Base-by-base conservation (phyloP, 2,797 vertebrate species). In the Benthosema pterotum region DNA sequence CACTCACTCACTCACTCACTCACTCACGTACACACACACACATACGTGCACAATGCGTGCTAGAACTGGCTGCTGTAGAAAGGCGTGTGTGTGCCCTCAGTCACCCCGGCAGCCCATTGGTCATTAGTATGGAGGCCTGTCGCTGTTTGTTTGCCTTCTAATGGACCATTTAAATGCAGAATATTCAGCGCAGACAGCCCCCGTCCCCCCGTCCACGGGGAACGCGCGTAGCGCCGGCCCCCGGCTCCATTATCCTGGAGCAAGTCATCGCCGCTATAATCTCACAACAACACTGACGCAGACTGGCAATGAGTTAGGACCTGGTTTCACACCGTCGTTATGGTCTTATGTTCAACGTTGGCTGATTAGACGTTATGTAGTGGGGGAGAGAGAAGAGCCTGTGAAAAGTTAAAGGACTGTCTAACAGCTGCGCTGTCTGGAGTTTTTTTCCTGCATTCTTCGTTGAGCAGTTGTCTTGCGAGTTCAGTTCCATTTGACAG, bases 131-230 rank as follows among this genome's bases (percentile, higher is more conserved):
- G 90, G 81, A 81, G 79, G 78, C 75, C 77, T 86, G 83, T 86
- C 87, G 84, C 85, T 91, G 90, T 91, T 92, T 92, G 87, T 91
- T 91, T 89, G 86, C 78, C 84, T 87, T 91, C 88, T 90, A 90
- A 90, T 91, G 86, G 87, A 89, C 85, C 83, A 88, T 91, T 91
- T 87, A 86, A 90, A 92, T 93, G 87, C 90, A 89, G 85, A 93
- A 92, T 91, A 92, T 92, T 89, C 90, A 91, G 87, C 88, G 84
- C 83, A 88, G 84, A 86, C 82, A 87, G 83, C 86, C 78, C 77
- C 8, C 78, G 66, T 87, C 86, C 86, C 78, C 77, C 8, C 78
- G 66, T 87, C 86, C 88, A 80, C 69, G 7, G 88, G 85, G 89
- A 83, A 54, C 14, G 52, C 50, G 67, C 49, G 45, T 59, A 51